Evolutionary conservation across 2,888 invertebrate species (phyloP).

Genomic region (Tromatobia lineatoria): DNA sequence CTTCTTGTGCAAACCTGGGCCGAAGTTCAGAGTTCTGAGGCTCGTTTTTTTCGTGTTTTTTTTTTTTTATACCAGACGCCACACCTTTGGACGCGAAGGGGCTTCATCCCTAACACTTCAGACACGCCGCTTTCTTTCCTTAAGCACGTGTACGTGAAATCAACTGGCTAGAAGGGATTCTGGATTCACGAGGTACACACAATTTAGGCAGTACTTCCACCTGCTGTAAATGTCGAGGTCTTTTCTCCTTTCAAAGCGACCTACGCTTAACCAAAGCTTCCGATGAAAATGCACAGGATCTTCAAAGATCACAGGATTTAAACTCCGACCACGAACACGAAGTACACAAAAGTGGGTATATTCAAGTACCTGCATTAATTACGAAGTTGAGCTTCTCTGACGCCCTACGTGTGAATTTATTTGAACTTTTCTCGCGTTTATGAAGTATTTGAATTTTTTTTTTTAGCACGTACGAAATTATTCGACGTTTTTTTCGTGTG

Average conservation of each 20-base stretch:
- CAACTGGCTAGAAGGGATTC: background rate
- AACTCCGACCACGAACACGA: background rate
- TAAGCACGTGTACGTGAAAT: constrained; percentile 45
- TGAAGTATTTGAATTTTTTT: too few species aligned
- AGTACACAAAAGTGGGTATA: constrained; percentile 2
- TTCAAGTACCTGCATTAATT: background rate
- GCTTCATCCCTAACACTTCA: constrained; percentile 76
- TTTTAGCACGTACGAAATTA: too few species aligned
- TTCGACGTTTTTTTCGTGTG: too few species aligned
- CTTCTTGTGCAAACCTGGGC: constrained; percentile 19
- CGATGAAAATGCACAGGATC: constrained; percentile 9
- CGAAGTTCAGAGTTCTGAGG: background rate
- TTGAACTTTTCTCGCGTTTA: background rate
- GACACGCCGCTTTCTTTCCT: constrained; percentile 71
- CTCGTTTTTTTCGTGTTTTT: background rate
- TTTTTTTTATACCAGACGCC: background rate
- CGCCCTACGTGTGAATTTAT: constrained; percentile 4
- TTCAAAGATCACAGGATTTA: constrained; percentile 2
- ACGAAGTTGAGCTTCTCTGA: background rate
- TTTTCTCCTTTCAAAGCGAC: constrained; percentile 15
- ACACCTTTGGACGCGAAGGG: constrained; percentile 70
- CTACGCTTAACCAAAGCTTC: background rate
- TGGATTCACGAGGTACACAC: constrained; percentile 14
- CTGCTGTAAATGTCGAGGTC: background rate
- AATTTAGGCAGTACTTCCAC: constrained; percentile 7